Percentiles rank a stretch among this genome's conserved stretches.
Evolutionary conservation across 92 coral and sea anemone species (phyloP).

Genomic region (Epizoanthus illoricatus): DNA sequence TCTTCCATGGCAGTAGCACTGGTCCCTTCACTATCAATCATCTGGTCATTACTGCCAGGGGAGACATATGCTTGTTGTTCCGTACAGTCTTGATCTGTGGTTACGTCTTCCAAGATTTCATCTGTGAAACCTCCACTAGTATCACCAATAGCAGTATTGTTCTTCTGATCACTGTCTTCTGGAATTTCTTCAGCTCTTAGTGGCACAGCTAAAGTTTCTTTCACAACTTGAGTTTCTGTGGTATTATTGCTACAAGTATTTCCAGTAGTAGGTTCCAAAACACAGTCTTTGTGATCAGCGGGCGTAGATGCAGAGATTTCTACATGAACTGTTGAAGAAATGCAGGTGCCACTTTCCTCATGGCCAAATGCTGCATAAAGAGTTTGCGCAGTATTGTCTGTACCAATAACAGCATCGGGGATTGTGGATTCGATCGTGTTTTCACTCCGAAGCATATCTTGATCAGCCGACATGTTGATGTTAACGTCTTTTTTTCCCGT

Average conservation of each 20-base stretch:
- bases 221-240: neutral
- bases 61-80: neutral
- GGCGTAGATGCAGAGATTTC: neutral
- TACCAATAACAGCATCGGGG: neutral
- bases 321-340: neutral
- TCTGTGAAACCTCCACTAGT: neutral
- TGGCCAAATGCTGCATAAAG: neutral
- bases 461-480: neutral
- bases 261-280: neutral
- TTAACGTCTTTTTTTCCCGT: neutral
- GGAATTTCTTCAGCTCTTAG: neutral
- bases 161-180: neutral
- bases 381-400: neutral
- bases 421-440: slow-evolving; percentile 1
- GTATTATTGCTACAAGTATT: neutral
- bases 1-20: slow-evolving; percentile 5
- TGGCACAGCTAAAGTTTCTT: neutral
- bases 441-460: neutral
- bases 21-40: neutral
- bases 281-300: neutral
- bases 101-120: neutral
- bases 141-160: neutral
- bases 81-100: neutral
- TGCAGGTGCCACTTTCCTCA: neutral
- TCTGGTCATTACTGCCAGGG: neutral